These are phyloP conservation scores for Aplidium turbinatum DNA, from an alignment of 23 tunicate genomes.

Conservation along the genomic window DNA sequence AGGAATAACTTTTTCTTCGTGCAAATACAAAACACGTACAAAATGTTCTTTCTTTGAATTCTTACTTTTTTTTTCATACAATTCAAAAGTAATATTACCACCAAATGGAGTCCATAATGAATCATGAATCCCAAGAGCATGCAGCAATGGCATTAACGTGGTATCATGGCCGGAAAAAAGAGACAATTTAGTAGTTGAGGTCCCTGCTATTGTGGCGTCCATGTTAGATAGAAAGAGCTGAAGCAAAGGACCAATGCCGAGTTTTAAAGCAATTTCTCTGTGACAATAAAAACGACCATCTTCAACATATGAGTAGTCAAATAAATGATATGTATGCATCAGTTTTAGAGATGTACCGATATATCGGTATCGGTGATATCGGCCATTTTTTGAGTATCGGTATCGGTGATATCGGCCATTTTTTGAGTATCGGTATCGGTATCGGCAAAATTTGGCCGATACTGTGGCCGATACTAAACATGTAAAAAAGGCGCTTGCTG, in stretches of 20 bases:
- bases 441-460: no score
- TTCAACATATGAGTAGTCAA: no score
- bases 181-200: conserved; percentile 23
- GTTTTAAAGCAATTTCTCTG: conserved; percentile 36
- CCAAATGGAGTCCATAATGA: conserved; percentile 71
- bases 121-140: conserved; percentile 40
- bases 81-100: conserved; percentile 58
- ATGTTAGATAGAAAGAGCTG: conserved; percentile 43
- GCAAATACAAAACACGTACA: conserved; percentile 53
- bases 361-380: no score
- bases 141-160: conserved; percentile 68
- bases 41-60: conserved; percentile 22
- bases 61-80: conserved; percentile 20
- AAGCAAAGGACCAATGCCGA: conserved; percentile 64
- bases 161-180: conserved; percentile 81
- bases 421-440: no score
- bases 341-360: no score
- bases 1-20: conserved; percentile 26
- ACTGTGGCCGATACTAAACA: no score
- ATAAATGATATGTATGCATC: no score
- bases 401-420: no score
- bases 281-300: no score
- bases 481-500: no score
- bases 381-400: no score
- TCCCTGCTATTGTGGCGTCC: background rate